phyloP scores from a whole-genome alignment of 2,113 vertebrate genomes.

The Spea multiplicata region DNA sequence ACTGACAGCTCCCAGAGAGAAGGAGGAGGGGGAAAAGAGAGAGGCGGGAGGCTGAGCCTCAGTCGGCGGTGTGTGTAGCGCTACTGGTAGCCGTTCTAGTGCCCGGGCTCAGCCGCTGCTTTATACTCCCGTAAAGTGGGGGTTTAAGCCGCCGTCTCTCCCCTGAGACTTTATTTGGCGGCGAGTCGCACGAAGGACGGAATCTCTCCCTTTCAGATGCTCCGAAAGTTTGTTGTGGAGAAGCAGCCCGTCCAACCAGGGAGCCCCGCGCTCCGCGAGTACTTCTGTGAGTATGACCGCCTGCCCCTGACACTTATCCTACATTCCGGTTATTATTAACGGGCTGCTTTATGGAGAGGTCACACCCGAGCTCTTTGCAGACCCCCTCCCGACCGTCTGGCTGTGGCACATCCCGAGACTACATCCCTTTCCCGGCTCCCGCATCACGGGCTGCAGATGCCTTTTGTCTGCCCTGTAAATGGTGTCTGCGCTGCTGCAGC shows the following conservation, averaged over 20 bases:
- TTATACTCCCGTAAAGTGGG: not conserved
- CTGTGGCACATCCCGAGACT: no score
- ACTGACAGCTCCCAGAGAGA: constrained; percentile 27
- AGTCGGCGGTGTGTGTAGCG: not conserved
- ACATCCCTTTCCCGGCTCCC: no score
- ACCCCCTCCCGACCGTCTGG: no score
- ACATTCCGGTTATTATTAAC: no score
- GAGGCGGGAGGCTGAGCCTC: not conserved
- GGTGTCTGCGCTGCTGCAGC: no score
- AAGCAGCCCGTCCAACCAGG: constrained; percentile 5
- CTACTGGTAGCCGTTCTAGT: not conserved
- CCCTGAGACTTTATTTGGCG: not conserved
- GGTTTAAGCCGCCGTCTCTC: not conserved
- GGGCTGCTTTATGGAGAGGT: no score
- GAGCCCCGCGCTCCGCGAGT: not conserved
- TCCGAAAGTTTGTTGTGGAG: constrained; percentile 25
- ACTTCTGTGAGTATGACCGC: not conserved
- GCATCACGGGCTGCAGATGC: no score
- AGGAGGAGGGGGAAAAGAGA: not conserved
- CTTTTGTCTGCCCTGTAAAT: no score
- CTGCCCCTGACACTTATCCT: no score
- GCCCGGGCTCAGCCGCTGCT: not conserved
- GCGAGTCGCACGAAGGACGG: not conserved
- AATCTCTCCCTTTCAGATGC: constrained; percentile 22
- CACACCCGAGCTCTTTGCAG: no score